Percentiles rank a stretch among this genome's conserved stretches.
phyloP scores from a whole-genome alignment of 2,113 vertebrate species.

The Colinus virginianus region DNA sequence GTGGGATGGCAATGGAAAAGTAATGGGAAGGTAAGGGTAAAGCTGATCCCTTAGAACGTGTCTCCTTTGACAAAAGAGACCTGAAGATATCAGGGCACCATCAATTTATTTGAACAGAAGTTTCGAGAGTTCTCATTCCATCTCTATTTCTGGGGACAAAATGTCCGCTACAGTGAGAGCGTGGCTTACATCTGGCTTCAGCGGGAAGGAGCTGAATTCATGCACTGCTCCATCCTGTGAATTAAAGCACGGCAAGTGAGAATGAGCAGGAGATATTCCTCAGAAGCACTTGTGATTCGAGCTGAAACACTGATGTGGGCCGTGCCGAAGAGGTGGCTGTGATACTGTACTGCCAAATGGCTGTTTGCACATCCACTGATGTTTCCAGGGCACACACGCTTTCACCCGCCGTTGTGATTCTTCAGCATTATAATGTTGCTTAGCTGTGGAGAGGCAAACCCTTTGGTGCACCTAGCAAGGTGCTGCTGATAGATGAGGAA shows the following conservation, averaged over 20 bases:
- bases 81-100: fast-evolving
- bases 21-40: background rate
- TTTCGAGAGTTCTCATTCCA: background rate
- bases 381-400: fast-evolving
- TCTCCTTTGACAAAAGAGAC: background rate
- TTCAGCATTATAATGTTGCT: fast-evolving
- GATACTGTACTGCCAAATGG: background rate
- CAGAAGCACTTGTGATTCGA: background rate
- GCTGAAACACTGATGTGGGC: fast-evolving
- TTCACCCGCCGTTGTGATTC: background rate
- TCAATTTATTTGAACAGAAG: background rate
- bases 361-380: fast-evolving
- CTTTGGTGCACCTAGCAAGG: background rate
- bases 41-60: background rate
- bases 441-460: background rate
- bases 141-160: fast-evolving
- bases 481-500: background rate
- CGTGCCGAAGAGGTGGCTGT: background rate
- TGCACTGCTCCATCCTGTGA: fast-evolving
- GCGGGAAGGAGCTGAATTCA: fast-evolving
- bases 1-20: background rate
- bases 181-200: fast-evolving
- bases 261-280: background rate
- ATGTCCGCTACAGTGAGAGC: fast-evolving
- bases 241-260: background rate